phyloP scores from a whole-genome alignment of 2,888 invertebrate species.

The Anthophora plumipes region DNA sequence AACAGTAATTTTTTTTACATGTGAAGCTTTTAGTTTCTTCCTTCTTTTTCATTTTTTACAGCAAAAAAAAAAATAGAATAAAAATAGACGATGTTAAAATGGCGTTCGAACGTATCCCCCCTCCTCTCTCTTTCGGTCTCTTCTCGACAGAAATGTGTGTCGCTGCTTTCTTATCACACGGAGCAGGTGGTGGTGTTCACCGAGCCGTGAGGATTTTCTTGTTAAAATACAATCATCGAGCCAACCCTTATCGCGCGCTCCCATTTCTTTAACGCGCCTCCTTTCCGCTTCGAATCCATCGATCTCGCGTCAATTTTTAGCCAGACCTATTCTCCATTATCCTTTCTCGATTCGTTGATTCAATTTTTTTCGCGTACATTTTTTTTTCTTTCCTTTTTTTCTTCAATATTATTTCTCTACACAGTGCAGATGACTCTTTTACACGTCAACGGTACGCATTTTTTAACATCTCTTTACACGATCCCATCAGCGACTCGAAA shows the following conservation, averaged over 20 bases:
- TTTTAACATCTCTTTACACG: too few relatives aligned
- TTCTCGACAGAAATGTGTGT: conserved; percentile 29
- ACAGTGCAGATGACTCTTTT: too few relatives aligned
- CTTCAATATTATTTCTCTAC: too few relatives aligned
- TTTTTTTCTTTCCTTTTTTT: too few relatives aligned
- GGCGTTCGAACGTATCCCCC: conserved; percentile 30
- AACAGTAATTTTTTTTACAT: too few relatives aligned
- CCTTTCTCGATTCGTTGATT: neutral
- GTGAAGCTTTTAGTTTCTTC: too few relatives aligned
- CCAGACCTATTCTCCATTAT: neutral
- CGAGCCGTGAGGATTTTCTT: conserved; percentile 75
- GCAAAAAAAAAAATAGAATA: neutral
- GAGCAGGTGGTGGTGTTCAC: conserved; percentile 76
- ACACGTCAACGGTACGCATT: too few relatives aligned
- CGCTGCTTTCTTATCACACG: conserved; percentile 74
- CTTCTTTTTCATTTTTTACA: too few relatives aligned
- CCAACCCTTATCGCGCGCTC: conserved; percentile 55
- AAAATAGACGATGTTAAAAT: conserved; percentile 1
- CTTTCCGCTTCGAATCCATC: conserved; percentile 24
- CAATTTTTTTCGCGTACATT: too few relatives aligned
- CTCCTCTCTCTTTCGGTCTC: too few relatives aligned
- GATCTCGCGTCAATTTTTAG: conserved; percentile 32
- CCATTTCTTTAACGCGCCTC: conserved; percentile 55
- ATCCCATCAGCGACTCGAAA: too few relatives aligned
- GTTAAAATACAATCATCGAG: conserved; percentile 75